phyloP scores from a whole-genome alignment of 2,797 vertebrate species.

The Crenuchus spilurus region DNA sequence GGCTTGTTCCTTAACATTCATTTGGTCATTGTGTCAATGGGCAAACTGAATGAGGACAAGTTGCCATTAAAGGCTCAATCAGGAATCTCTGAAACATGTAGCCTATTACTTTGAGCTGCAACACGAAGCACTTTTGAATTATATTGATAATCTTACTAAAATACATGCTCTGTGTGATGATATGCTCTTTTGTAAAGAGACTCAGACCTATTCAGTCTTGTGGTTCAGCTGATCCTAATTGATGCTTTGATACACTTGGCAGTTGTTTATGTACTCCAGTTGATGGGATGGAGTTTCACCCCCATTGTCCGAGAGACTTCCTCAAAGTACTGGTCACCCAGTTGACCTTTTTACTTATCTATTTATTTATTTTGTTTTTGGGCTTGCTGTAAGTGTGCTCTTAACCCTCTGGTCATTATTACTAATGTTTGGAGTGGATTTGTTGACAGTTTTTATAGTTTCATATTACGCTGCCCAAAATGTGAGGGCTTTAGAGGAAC shows the following conservation, averaged over 20 bases:
- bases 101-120: neutral
- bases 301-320: conserved; percentile 73
- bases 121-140: neutral
- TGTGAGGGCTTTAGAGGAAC: conserved; percentile 94
- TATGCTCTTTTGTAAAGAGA: neutral
- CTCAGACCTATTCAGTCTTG: conserved; percentile 6
- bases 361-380: conserved; percentile 58
- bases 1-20: neutral
- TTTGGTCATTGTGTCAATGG: conserved; percentile 3
- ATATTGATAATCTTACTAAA: neutral
- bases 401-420: conserved; percentile 90
- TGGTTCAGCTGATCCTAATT: conserved; percentile 30
- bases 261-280: conserved; percentile 11
- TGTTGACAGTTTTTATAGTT: conserved; percentile 87
- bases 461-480: conserved; percentile 89
- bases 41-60: conserved; percentile 5
- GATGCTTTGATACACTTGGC: conserved; percentile 39
- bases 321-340: conserved; percentile 92
- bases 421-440: conserved; percentile 97
- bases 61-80: conserved; percentile 5
- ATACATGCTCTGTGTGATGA: neutral
- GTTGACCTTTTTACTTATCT: conserved; percentile 78
- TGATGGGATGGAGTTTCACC: conserved; percentile 46
- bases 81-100: neutral
- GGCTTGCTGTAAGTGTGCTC: conserved; percentile 93